These are phyloP conservation scores for Caranx melampygus DNA, from an alignment of 2,113 vertebrate genomes.

Conservation along the genomic window DNA sequence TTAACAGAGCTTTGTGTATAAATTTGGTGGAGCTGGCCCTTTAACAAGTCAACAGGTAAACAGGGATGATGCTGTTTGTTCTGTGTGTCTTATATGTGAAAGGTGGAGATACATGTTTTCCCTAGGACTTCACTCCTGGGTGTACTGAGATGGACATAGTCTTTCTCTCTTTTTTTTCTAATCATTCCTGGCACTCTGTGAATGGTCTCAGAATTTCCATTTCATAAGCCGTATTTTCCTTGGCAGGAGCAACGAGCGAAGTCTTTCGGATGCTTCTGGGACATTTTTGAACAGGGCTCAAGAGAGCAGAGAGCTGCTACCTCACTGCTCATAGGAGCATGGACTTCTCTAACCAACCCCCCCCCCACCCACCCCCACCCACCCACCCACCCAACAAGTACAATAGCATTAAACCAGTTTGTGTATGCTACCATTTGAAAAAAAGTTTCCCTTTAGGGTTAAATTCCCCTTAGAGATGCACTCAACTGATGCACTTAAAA, in stretches of 20 bases:
- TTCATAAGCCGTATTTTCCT: conserved; percentile 83
- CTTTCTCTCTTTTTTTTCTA: conserved; percentile 52
- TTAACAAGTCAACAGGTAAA: conserved; percentile 33
- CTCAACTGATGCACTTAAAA: conserved; percentile 70
- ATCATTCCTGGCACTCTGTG: conserved; percentile 76
- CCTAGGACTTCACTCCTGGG: conserved; percentile 52
- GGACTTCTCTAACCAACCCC: conserved; percentile 26
- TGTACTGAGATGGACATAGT: conserved; percentile 68
- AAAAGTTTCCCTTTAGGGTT: conserved; percentile 54
- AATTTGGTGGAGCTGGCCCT: conserved; percentile 34
- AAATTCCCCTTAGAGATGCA: conserved; percentile 64
- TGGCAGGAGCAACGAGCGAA: conserved; percentile 76
- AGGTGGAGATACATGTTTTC: conserved; percentile 33
- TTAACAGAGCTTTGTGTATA: conserved; percentile 21
- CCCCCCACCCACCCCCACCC: too few species aligned
- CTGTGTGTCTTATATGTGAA: conserved; percentile 29
- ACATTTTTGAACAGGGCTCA: conserved; percentile 79
- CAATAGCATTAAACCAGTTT: conserved; percentile 53
- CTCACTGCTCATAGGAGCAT: conserved; percentile 50
- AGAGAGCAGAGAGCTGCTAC: conserved; percentile 70
- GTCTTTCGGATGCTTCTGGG: conserved; percentile 80
- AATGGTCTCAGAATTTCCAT: conserved; percentile 88
- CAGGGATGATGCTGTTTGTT: conserved; percentile 14
- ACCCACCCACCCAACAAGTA: conserved; percentile 11
- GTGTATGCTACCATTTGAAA: conserved; percentile 20